These are phyloP conservation scores for Cotesia chilonis DNA, from an alignment of 1,140 invertebrate species.

Conservation along the genomic window DNA sequence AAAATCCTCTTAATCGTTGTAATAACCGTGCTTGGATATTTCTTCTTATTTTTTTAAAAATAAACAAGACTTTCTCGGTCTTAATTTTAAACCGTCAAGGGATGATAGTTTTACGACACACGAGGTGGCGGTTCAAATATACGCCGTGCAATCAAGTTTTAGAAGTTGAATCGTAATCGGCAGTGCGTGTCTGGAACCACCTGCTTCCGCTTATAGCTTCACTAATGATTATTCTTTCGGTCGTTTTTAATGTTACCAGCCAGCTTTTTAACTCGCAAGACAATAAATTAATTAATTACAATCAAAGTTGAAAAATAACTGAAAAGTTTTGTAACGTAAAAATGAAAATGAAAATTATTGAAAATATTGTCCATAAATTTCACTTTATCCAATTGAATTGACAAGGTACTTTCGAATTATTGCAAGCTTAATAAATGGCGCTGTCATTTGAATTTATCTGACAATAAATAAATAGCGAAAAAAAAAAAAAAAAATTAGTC, in stretches of 20 bases:
- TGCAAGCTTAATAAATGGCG: too few relatives aligned
- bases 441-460: too few relatives aligned
- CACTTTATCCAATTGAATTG: too few relatives aligned
- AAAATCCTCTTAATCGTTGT: not conserved
- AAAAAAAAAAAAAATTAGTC: too few relatives aligned
- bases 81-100: not conserved
- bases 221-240: not conserved
- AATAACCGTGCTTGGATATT: not conserved
- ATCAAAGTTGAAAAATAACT: too few relatives aligned
- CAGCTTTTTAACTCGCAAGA: not conserved
- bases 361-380: too few relatives aligned
- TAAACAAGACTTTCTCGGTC: not conserved
- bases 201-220: constrained; percentile 54
- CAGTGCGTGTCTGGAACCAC: constrained; percentile 62
- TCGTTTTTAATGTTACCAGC: constrained; percentile 15
- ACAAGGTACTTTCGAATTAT: too few relatives aligned
- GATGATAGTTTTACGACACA: constrained; percentile 16
- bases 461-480: too few relatives aligned
- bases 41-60: not conserved
- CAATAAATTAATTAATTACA: too few relatives aligned
- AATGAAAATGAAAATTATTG: too few relatives aligned
- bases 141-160: constrained; percentile 42
- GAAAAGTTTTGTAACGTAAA: too few relatives aligned
- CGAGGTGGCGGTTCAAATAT: constrained; percentile 14
- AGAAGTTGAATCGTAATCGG: constrained; percentile 48